Percentiles rank a stretch among this genome's conserved stretches.
Conservation (phyloP, 2,797 vertebrate species). For the Artibeus jamaicensis region DNA sequence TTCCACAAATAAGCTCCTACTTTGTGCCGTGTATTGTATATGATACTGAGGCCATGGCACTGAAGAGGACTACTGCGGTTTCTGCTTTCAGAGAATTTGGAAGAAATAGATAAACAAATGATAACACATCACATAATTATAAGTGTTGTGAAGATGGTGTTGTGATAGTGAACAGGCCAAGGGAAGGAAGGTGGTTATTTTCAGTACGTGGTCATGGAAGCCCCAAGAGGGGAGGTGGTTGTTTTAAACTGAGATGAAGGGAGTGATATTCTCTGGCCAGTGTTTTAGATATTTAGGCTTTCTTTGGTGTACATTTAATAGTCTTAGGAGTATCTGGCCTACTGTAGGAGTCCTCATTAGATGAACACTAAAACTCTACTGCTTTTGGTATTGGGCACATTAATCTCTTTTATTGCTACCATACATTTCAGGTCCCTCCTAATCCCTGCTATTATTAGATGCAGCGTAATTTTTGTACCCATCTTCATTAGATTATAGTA, state of each 20-base stretch:
- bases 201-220: neutral
- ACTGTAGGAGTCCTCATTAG: constrained; percentile 44
- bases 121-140: neutral
- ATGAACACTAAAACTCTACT: constrained; percentile 32
- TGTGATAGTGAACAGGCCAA: neutral
- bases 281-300: neutral
- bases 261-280: neutral
- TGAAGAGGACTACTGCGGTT: neutral
- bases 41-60: neutral
- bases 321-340: neutral
- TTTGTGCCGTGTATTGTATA: neutral
- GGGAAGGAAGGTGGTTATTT: neutral
- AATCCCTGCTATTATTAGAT: constrained; percentile 34
- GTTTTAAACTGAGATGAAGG: neutral
- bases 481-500: constrained; percentile 53
- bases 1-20: neutral
- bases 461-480: constrained; percentile 23
- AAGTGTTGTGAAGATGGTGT: neutral
- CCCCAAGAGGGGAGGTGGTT: neutral
- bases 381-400: neutral
- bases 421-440: constrained; percentile 7
- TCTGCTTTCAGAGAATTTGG: neutral
- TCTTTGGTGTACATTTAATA: constrained; percentile 19
- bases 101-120: neutral
- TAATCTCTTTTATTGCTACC: constrained; percentile 55